Conservation (phyloP, 2,888 invertebrate species). For the Seladonia tumulorum region DNA sequence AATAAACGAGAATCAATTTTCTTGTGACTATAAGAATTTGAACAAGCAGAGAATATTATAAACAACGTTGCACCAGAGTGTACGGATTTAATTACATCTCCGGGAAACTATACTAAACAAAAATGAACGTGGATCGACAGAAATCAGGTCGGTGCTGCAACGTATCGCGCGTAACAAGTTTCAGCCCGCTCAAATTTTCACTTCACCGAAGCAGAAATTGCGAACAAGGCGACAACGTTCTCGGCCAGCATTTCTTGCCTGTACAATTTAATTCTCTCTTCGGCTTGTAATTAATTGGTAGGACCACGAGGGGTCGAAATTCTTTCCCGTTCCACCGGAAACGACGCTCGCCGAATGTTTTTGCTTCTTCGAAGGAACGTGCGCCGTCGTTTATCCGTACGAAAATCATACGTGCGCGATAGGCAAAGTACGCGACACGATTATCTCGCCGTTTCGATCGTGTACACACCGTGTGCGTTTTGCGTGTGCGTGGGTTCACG, state of each 20-base stretch:
- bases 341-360: not conserved
- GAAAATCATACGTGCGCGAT: constrained; percentile 56
- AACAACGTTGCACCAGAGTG: too few relatives aligned
- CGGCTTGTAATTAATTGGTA: not conserved
- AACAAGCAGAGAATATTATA: too few relatives aligned
- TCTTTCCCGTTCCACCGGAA: not conserved
- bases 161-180: too few relatives aligned
- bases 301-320: not conserved
- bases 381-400: constrained; percentile 52
- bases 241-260: not conserved
- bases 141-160: too few relatives aligned
- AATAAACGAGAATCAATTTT: too few relatives aligned
- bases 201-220: not conserved
- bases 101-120: too few relatives aligned
- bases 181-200: not conserved
- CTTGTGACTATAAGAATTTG: too few relatives aligned
- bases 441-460: constrained; percentile 71
- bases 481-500: constrained; percentile 51
- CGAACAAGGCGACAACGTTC: not conserved
- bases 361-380: constrained; percentile 18
- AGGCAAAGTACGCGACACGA: constrained; percentile 65
- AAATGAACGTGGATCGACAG: too few relatives aligned
- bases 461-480: constrained; percentile 18
- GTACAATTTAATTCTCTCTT: not conserved
- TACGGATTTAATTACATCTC: too few relatives aligned